Evolutionary conservation across 2,888 invertebrate genomes (phyloP), one percentile per base, ranked within the genome.

Genomic region (Eucera pruinosa): DNA sequence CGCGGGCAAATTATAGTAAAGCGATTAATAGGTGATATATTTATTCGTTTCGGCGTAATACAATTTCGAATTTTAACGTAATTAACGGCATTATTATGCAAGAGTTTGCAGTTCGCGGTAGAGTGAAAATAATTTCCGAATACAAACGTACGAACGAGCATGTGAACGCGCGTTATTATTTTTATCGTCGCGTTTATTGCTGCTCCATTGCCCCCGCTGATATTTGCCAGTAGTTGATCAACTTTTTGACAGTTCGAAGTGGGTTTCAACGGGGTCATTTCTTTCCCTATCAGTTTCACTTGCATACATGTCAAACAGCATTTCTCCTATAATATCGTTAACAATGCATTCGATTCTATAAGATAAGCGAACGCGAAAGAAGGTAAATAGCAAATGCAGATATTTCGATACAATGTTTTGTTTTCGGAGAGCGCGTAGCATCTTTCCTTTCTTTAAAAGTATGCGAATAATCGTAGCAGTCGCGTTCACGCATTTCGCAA

Each of bases 231-330:
- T 43, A 64, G 7, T 20, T 27, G 64, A 45, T 47, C 23, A 83
- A 71, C 68, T 69, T 80, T 82, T 75, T 88, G 86, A 82, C 84
- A 85, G 72, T 57, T 82, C 50, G 45, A 70, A 54, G 20, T 0
- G 1, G 2, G 5, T 11, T 23, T 20, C 9, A 30, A n/a, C 9
- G 23, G 2, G 58, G 13, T 2, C 11, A 39, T 43, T 18, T 50
- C 33, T 27, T 9, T n/a, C n/a, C n/a, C n/a, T n/a, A 43, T 3
- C 0, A 39, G 11, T 33, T 30, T 74, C 23, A 25, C n/a, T n/a
- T n/a, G n/a, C n/a, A n/a, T n/a, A n/a, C n/a, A n/a, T 50, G 60
- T 20, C 18, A 27, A 43, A 18, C 18, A 36, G 3, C 41, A 62
- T 80, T 52, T 36, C 25, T 23, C 15, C 23, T 25, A n/a, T 30